Base-by-base conservation (phyloP, 2,797 vertebrate species). In the Dromococcyx pavoninus region DNA sequence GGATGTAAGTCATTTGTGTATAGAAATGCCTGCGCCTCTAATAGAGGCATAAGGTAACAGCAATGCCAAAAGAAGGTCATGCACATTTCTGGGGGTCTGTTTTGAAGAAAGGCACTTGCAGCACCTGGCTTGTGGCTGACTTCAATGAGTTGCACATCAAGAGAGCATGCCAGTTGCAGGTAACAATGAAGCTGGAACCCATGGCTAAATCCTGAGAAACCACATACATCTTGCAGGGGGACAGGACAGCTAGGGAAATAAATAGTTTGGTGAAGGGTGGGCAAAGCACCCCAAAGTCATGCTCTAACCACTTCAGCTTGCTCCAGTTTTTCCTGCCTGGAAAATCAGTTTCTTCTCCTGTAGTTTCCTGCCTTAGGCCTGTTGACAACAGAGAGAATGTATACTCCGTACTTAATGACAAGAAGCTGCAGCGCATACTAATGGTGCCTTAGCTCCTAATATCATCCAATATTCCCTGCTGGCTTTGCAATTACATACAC, bases 381-480 rank as follows among this genome's bases (percentile, higher is more conserved):
- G 81, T 95, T 92, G 93, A 88, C 94, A 93, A 92, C 10, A 65
- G 78, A 88, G 67, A 93, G 93, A 78, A 87, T 65, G 74, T 50
- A 80, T 74, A 86, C 70, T 81, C 19, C 0, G 54, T 89, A 89
- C 93, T 93, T 96, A 95, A 96, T 86, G 89, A 92, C 17, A 4
- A 92, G 95, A 84, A 94, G 73, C 87, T 89, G 92, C 82, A 95
- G 87, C 0, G 86, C 95, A 97, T 96, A 95, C 95, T 95, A 95
- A 96, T 97, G 82, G 72, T 77, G 67, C 94, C 85, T 95, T 94
- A 95, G 92, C 78, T 93, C 85, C 94, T 94, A 95, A 95, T 92
- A 97, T 81, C 93, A 95, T 95, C 92, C 94, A 93, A 92, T 95
- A 96, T 96, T 92, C 95, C 96, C 92, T 95, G 89, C 92, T 94